Evolutionary conservation across 2,888 invertebrate species (phyloP), one percentile per base, ranked within the genome.

Genomic region (Steromphala cineraria): DNA sequence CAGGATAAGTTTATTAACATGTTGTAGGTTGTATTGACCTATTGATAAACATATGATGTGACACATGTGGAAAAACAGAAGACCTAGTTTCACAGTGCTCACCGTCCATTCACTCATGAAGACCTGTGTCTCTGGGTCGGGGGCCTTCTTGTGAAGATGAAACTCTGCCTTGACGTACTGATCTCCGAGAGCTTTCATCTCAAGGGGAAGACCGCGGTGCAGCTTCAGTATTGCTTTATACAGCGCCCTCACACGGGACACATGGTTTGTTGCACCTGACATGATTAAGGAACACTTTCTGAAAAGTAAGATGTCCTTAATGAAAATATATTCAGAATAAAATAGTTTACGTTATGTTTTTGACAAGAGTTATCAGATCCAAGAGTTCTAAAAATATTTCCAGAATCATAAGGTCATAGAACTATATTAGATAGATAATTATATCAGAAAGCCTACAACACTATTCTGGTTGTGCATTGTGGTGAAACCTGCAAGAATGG

Each of bases 81-180:
- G 53, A 3, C 36, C 53, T 3, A 31, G n/a, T 77, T 46, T 13
- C 5, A 13, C 24, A 36, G 19, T 4, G 85, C 91, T 87, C 85
- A 93, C 98, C 75, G 96, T 96, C 98, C 98, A 98, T 94, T 98
- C 98, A 36, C 95, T 95, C 93, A 98, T 95, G 92, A 98, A 98
- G 78, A 96, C 94, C 17, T 95, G 94, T 0, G 97, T 95, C 92
- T 97, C 97, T 67, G 94, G 94, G 0, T 95, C 94, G 78, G 95
- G 95, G n/a, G 90, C 92, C 13, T 94, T 95, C 91, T 96, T 96
- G 92, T 98, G 98, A 71, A 97, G 94, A 90, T 95, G 96, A 92
- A 98, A 98, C 93, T 98, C 97, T 86, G 96, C 97, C 84, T 95
- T 95, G 0, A 96, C 96, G 91, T 97, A 97, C 89, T 95, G 95